These are phyloP conservation scores for Corbicula japonica DNA, from an alignment of 2,888 invertebrate species.

Conservation along the genomic window DNA sequence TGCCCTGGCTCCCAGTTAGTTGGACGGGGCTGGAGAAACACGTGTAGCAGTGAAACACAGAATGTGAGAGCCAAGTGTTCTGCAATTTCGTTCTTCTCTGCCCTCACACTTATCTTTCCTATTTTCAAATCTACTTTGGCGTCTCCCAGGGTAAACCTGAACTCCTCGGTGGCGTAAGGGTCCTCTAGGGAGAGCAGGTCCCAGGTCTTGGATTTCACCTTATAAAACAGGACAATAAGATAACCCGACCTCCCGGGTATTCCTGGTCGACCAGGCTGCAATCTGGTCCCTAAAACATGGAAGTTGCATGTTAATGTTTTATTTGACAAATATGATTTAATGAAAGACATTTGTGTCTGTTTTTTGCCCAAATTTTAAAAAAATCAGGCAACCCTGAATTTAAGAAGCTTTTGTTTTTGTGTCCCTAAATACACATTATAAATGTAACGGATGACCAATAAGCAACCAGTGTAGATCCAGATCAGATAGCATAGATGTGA, in stretches of 20 bases:
- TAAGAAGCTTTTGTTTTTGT: too few species aligned
- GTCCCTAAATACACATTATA: too few species aligned
- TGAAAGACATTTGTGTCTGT: too few species aligned
- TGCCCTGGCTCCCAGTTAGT: slow-evolving; percentile 75
- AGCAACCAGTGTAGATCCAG: too few species aligned
- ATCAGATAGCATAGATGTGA: too few species aligned
- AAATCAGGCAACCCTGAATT: too few species aligned
- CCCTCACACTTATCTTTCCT: slow-evolving; percentile 77
- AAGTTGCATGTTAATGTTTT: slow-evolving; percentile 2
- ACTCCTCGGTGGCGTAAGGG: slow-evolving; percentile 72
- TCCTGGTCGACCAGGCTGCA: slow-evolving; percentile 65
- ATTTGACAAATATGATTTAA: too few species aligned
- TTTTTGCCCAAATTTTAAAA: too few species aligned
- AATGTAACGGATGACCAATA: too few species aligned
- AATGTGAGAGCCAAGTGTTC: slow-evolving; percentile 87
- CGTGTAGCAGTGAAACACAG: slow-evolving; percentile 86
- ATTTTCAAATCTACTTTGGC: slow-evolving; percentile 80
- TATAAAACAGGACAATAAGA: slow-evolving; percentile 79
- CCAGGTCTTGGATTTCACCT: slow-evolving; percentile 73
- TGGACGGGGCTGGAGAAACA: slow-evolving; percentile 87
- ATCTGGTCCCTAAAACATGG: slow-evolving; percentile 17
- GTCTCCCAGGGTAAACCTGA: slow-evolving; percentile 72
- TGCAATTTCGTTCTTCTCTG: slow-evolving; percentile 82
- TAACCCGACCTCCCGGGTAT: slow-evolving; percentile 83
- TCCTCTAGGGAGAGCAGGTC: slow-evolving; percentile 73